Conservation (phyloP, 2,888 invertebrate species). For the Ptychoptera albimana region DNA sequence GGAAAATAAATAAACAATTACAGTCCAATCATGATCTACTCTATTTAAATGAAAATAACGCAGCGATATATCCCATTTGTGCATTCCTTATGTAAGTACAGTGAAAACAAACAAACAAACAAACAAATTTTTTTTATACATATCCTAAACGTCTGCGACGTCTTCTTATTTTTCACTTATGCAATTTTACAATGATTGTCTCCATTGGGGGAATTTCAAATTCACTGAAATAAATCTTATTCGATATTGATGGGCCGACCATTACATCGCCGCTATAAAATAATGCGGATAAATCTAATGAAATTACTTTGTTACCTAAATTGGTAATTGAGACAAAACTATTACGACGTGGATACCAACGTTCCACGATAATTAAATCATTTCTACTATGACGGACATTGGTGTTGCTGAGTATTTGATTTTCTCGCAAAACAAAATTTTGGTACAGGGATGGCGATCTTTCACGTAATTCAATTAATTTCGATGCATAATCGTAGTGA, state of each 20-base stretch:
- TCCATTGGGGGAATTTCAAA: conserved; percentile 37
- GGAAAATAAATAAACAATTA: no score
- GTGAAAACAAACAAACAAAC: no score
- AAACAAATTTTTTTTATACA: no score
- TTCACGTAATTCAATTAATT: conserved; percentile 42
- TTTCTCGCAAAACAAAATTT: conserved; percentile 50
- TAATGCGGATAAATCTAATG: conserved; percentile 55
- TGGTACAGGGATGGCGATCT: conserved; percentile 57
- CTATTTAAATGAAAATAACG: no score
- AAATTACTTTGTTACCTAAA: conserved; percentile 41
- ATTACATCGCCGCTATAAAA: conserved; percentile 50
- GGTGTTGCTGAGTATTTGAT: conserved; percentile 44
- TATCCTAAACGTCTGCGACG: no score
- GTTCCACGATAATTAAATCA: conserved; percentile 52
- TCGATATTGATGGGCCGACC: conserved; percentile 14
- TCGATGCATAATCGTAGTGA: conserved; percentile 37
- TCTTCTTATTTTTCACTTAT: conserved; percentile 30
- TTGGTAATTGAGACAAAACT: conserved; percentile 63
- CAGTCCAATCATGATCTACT: no score
- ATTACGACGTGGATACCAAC: conserved; percentile 64
- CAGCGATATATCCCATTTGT: no score
- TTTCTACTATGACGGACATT: conserved; percentile 47
- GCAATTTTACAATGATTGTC: conserved; percentile 43
- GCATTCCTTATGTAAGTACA: no score
- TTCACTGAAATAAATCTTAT: conserved; percentile 30